phyloP scores from a whole-genome alignment of 2,888 invertebrate species.

The Drosophila neoperkinsi region DNA sequence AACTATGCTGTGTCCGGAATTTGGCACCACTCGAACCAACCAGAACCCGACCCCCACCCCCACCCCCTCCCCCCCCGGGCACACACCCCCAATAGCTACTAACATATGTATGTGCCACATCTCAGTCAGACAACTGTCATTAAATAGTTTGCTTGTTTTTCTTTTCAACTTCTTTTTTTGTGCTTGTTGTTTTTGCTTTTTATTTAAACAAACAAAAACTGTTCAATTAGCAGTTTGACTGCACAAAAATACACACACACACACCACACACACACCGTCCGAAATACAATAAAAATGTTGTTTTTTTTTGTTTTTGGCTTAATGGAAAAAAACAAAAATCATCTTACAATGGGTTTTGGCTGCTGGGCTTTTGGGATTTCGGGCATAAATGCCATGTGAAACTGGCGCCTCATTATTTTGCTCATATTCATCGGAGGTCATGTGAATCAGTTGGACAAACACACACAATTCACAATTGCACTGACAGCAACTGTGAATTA shows the following conservation, averaged over 20 bases:
- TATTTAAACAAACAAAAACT: constrained; percentile 58
- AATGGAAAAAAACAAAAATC: constrained; percentile 10
- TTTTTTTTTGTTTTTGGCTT: constrained; percentile 1
- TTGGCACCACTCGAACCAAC: constrained; percentile 14
- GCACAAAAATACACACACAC: constrained; percentile 19
- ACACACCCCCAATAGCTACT: background rate
- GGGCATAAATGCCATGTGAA: constrained; percentile 28
- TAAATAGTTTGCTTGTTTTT: constrained; percentile 56
- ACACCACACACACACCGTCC: background rate
- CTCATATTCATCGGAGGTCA: constrained; percentile 50
- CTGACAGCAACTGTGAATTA: constrained; percentile 4
- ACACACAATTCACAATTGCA: constrained; percentile 28
- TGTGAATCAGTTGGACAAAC: constrained; percentile 60
- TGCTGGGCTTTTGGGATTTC: constrained; percentile 10
- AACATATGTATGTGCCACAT: background rate
- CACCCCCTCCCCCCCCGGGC: background rate
- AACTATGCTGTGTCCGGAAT: constrained; percentile 56
- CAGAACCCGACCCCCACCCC: background rate
- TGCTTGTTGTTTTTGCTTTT: constrained; percentile 31
- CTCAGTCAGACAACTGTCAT: constrained; percentile 27
- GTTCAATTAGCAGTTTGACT: constrained; percentile 65
- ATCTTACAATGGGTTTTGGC: constrained; percentile 25
- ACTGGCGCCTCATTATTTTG: constrained; percentile 21
- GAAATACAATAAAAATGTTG: constrained; percentile 14
- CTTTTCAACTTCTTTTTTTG: constrained; percentile 8